Base-by-base conservation (phyloP, 2,113 vertebrate genomes). In the Silurus asotus region DNA sequence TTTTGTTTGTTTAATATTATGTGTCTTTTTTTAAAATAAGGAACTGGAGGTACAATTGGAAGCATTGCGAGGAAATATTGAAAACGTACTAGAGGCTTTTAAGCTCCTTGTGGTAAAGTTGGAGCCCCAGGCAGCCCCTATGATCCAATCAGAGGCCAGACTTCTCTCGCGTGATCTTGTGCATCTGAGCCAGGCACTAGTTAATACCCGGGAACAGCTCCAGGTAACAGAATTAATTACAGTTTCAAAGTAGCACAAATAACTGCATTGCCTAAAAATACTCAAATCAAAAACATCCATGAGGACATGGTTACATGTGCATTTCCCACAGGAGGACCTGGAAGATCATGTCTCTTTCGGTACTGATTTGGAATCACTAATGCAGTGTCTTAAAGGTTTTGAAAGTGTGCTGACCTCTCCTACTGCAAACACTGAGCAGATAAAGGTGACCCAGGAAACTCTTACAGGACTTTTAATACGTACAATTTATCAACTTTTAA, bases 171-270 rank as follows among this genome's bases (percentile, higher is more conserved):
- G 94, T 82, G 95, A 94, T 72, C 87, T 95, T 72, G 86, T 92
- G 51, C 93, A 93, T 87, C 90, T 98, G 91, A 94, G 94, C 81
- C 93, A 93, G 89, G 92, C 92, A n/a, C 81, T 96, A 58, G 92
- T 92, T 75, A 89, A 81, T 58, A 96, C 93, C 89, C 89, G 90
- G 76, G 91, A 89, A 62, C 93, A 95, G 76, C 90, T 96, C 77
- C 92, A 96, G 97, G 97, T 98, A 87, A 80, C 0, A 48, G 28
- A 45, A 61, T 59, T 61, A 13, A 61, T 80, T 61, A 23, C 19
- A 61, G 6, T 61, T 80, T 19, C 28, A 45, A 48, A 45, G 56
- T 45, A 61, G 37, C 56, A 45, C 17, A 48, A 45, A 48, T 28
- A 78, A 58, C 17, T 23, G 19, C 19, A 10, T 67, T 61, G 10